Percentiles rank a stretch among this genome's conserved stretches.
Conservation (phyloP, 2,113 vertebrate species). For the Eudyptes chrysolophus region DNA sequence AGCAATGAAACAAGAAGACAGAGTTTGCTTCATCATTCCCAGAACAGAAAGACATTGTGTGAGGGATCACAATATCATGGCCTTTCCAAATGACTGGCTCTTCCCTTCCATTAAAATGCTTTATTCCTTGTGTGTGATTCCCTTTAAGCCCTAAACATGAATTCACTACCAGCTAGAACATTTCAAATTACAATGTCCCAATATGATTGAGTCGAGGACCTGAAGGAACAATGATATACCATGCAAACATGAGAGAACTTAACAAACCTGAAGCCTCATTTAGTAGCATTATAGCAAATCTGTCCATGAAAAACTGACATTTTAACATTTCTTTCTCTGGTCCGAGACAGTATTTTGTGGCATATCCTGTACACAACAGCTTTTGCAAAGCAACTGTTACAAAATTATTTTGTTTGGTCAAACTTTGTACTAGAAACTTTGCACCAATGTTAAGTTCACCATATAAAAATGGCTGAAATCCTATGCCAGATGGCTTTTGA, state of each 20-base stretch:
- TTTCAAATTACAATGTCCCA: neutral
- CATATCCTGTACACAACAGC: neutral
- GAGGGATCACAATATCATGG: neutral
- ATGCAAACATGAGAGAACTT: neutral
- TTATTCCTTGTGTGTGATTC: neutral
- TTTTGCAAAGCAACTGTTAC: neutral
- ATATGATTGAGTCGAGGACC: neutral
- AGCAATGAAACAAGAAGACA: neutral
- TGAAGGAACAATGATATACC: neutral
- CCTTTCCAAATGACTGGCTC: neutral
- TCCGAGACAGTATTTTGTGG: neutral
- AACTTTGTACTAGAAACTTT: neutral
- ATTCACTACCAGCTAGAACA: neutral
- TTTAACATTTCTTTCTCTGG: neutral
- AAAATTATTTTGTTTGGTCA: neutral
- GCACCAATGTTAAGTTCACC: neutral
- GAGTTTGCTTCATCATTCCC: neutral
- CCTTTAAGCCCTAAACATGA: neutral
- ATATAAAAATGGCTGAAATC: neutral
- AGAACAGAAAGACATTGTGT: neutral
- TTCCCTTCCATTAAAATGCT: neutral
- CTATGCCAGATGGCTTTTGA: conserved; percentile 22
- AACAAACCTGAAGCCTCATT: neutral
- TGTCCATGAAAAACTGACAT: neutral
- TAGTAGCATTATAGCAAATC: neutral